These are phyloP conservation scores for Hipposideros armiger DNA, from an alignment of 2,113 vertebrate genomes.

Conservation along the genomic window DNA sequence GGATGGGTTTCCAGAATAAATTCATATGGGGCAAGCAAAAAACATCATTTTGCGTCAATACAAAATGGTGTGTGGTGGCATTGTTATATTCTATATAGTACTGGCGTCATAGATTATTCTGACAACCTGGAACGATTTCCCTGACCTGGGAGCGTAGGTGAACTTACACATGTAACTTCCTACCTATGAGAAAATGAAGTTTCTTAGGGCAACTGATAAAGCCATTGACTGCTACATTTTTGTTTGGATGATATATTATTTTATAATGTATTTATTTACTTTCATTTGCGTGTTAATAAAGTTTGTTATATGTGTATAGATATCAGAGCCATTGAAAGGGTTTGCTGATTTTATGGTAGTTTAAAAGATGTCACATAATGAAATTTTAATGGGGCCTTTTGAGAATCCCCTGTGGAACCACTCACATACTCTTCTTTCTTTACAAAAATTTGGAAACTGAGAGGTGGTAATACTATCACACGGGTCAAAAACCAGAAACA, in stretches of 20 bases:
- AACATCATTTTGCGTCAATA: background rate
- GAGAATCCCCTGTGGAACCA: background rate
- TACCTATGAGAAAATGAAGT: background rate
- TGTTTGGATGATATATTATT: background rate
- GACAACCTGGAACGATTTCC: background rate
- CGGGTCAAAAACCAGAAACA: background rate
- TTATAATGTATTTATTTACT: background rate
- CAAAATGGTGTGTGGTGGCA: background rate
- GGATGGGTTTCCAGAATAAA: background rate
- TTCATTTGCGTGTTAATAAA: background rate
- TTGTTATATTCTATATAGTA: background rate
- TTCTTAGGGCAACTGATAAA: background rate
- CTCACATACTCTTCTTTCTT: background rate
- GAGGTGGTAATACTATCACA: background rate
- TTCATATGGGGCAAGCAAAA: background rate
- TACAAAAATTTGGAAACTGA: background rate
- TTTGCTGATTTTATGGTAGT: background rate
- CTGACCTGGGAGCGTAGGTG: background rate
- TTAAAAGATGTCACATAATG: background rate
- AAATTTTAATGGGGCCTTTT: background rate
- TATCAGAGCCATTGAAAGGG: background rate
- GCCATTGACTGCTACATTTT: background rate
- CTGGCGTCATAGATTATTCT: background rate
- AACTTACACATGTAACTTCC: background rate
- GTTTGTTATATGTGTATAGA: background rate